Evolutionary conservation across 1,140 invertebrate genomes (phyloP).

Genomic region (Hyphantria cunea): DNA sequence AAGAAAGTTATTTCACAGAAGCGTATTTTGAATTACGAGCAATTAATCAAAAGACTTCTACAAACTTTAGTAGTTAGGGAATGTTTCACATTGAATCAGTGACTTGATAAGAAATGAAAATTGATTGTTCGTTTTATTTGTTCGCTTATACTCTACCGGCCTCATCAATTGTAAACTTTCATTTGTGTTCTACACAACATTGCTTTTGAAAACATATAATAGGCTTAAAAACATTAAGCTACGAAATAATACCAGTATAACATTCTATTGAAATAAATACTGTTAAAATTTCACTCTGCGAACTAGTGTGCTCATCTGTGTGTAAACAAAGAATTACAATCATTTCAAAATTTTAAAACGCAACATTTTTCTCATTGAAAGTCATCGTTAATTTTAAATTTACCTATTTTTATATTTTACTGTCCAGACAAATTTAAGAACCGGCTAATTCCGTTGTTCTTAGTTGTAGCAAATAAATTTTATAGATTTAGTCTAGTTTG

Average conservation of each 20-base stretch:
- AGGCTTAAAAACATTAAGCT: not conserved
- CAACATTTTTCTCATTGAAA: too few species aligned
- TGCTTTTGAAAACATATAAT: not conserved
- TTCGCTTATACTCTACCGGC: slow-evolving; percentile 17
- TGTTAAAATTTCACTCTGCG: too few species aligned
- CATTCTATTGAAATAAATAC: not conserved
- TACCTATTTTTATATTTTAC: too few species aligned
- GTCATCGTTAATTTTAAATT: too few species aligned
- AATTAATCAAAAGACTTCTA: slow-evolving; percentile 19
- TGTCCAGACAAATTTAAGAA: too few species aligned
- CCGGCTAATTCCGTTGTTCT: too few species aligned
- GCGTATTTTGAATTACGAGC: slow-evolving; percentile 14
- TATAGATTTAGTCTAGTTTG: too few species aligned
- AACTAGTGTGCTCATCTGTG: too few species aligned
- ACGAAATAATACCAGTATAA: not conserved
- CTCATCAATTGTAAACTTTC: not conserved
- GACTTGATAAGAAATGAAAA: slow-evolving; percentile 3
- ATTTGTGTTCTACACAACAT: not conserved
- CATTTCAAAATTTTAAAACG: too few species aligned
- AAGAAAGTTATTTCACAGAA: slow-evolving; percentile 22
- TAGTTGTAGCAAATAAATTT: too few species aligned
- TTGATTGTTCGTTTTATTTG: slow-evolving; percentile 9
- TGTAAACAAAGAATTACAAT: too few species aligned
- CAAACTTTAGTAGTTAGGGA: slow-evolving; percentile 22
- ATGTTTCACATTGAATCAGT: slow-evolving; percentile 2